phyloP scores from a whole-genome alignment of 2,113 vertebrate species.

The Pungitius pungitius region DNA sequence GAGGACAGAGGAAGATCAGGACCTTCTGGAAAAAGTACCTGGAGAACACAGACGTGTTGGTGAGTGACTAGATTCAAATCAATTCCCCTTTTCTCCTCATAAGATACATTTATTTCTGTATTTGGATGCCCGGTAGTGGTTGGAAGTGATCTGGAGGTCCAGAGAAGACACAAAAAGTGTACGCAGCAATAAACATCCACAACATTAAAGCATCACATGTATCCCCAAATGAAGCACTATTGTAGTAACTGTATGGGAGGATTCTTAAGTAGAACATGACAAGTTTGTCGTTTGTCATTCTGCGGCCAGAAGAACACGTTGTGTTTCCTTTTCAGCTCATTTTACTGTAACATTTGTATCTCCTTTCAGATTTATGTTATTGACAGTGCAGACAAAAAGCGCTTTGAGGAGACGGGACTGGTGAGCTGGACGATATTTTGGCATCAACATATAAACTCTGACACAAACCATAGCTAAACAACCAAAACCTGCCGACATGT shows the following conservation, averaged over 20 bases:
- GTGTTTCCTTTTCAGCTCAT: neutral
- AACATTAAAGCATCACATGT: neutral
- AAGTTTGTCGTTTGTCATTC: no score
- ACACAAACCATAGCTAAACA: neutral
- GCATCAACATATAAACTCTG: neutral
- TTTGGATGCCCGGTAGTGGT: neutral
- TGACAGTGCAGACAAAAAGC: slow-evolving; percentile 90
- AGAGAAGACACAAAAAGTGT: neutral
- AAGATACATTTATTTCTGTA: neutral
- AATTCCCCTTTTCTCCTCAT: neutral
- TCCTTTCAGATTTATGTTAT: slow-evolving; percentile 88
- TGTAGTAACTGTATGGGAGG: neutral
- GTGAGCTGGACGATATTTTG: slow-evolving; percentile 67
- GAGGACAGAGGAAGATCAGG: slow-evolving; percentile 87
- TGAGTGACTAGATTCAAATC: slow-evolving; percentile 62
- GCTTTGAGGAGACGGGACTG: slow-evolving; percentile 90
- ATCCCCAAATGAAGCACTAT: neutral
- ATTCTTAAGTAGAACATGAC: no score
- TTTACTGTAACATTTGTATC: slow-evolving; percentile 10
- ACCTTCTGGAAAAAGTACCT: slow-evolving; percentile 88
- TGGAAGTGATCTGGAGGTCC: neutral
- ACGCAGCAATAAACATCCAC: neutral
- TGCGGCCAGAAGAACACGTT: no score
- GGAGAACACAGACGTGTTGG: slow-evolving; percentile 87
- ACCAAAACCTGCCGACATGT: neutral